phyloP scores from a whole-genome alignment of 2,797 vertebrate species.

The Melopsittacus undulatus region DNA sequence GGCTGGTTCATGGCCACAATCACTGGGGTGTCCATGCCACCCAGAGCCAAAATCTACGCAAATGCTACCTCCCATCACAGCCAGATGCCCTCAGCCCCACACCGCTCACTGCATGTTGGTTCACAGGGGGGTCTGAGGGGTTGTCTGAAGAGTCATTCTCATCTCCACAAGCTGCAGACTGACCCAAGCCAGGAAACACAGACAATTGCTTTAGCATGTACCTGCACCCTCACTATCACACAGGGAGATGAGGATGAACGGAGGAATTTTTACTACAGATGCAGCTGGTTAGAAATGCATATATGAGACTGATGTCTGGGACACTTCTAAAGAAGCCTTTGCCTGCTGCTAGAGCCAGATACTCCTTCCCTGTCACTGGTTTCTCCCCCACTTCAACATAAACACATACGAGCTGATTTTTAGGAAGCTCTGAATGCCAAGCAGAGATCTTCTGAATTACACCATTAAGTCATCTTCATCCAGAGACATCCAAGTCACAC shows the following conservation, averaged over 20 bases:
- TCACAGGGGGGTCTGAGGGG: background rate
- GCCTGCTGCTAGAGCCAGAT: background rate
- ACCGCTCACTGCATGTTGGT: fast-evolving
- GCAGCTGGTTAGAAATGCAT: background rate
- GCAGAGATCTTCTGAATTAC: fast-evolving
- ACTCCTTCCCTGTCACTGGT: background rate
- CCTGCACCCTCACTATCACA: background rate
- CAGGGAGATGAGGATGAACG: background rate
- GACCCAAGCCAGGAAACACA: background rate
- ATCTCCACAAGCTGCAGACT: background rate
- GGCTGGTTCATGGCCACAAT: background rate
- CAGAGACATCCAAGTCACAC: background rate
- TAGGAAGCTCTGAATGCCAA: background rate
- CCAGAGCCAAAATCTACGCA: background rate
- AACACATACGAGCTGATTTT: background rate
- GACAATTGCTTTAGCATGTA: background rate
- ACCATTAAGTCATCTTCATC: background rate
- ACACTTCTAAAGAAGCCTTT: background rate
- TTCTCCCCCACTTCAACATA: background rate
- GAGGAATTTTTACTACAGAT: background rate
- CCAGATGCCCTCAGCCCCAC: background rate
- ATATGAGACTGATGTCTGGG: background rate
- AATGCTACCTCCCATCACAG: background rate
- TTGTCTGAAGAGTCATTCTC: background rate
- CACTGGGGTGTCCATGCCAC: background rate